Evolutionary conservation across 1,140 invertebrate species (phyloP).

Genomic region (Lasioglossum albipes): DNA sequence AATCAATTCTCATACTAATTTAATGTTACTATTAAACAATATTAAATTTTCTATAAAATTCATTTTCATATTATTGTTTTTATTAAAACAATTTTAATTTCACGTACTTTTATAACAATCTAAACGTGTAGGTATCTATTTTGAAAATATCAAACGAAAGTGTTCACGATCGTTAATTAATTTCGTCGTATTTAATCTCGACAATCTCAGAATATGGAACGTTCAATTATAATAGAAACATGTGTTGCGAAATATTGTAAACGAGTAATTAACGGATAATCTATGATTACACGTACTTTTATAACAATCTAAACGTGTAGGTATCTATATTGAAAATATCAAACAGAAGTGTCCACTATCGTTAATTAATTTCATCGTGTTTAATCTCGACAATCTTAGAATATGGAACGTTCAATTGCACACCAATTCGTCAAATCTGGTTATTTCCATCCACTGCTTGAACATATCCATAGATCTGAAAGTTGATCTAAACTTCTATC

Average conservation of each 20-base stretch:
- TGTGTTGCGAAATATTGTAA: background rate
- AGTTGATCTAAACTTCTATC: too few species aligned
- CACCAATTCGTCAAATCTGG: background rate
- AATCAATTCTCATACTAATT: too few species aligned
- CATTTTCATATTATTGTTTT: too few species aligned
- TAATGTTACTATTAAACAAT: too few species aligned
- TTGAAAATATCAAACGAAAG: background rate
- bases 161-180: slow-evolving; percentile 21
- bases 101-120: background rate
- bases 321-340: background rate
- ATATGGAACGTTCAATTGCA: slow-evolving; percentile 26
- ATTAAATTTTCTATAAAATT: too few species aligned
- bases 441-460: too few species aligned
- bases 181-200: slow-evolving; percentile 34
- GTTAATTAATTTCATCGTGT: slow-evolving; percentile 39
- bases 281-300: background rate
- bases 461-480: too few species aligned
- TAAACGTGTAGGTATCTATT: too few species aligned
- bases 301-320: background rate
- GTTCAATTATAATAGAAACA: slow-evolving; percentile 13
- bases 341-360: background rate
- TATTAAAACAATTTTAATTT: background rate
- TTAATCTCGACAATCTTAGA: background rate
- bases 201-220: background rate
- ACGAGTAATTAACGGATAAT: background rate